phyloP scores from a whole-genome alignment of 2,888 invertebrate species.

The Notodonta dromedarius region DNA sequence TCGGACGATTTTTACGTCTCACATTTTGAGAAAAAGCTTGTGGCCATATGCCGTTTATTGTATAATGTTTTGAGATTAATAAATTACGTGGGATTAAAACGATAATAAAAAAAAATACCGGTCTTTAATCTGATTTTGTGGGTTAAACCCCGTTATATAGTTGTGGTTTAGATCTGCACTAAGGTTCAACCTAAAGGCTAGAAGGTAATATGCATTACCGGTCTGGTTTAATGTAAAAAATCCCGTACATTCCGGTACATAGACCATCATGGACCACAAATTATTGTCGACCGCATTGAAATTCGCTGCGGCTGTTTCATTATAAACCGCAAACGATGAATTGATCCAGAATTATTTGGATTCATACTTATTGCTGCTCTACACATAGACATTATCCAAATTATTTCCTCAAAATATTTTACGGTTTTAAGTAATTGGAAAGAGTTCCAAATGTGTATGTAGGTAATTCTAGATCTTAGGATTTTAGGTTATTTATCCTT shows the following conservation, averaged over 20 bases:
- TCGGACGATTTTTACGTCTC: too few species aligned
- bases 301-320: constrained; percentile 67
- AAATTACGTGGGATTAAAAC: too few species aligned
- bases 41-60: too few species aligned
- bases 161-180: neutral
- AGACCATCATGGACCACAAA: constrained; percentile 70
- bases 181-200: neutral
- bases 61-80: too few species aligned
- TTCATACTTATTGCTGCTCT: constrained; percentile 39
- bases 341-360: constrained; percentile 56
- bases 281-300: constrained; percentile 63
- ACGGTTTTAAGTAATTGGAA: too few species aligned
- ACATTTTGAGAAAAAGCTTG: too few species aligned
- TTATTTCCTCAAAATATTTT: neutral
- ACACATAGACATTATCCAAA: neutral
- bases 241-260: constrained; percentile 44
- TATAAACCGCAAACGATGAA: constrained; percentile 67
- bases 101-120: too few species aligned
- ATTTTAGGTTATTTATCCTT: too few species aligned
- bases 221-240: constrained; percentile 37
- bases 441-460: too few species aligned
- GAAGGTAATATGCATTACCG: constrained; percentile 2
- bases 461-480: too few species aligned
- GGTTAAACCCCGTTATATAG: neutral
- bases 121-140: too few species aligned